A percentile compares a stretch with the other conserved stretches of the same genome.
phyloP scores from a whole-genome alignment of 2,113 vertebrate species.

The Channa argus region DNA sequence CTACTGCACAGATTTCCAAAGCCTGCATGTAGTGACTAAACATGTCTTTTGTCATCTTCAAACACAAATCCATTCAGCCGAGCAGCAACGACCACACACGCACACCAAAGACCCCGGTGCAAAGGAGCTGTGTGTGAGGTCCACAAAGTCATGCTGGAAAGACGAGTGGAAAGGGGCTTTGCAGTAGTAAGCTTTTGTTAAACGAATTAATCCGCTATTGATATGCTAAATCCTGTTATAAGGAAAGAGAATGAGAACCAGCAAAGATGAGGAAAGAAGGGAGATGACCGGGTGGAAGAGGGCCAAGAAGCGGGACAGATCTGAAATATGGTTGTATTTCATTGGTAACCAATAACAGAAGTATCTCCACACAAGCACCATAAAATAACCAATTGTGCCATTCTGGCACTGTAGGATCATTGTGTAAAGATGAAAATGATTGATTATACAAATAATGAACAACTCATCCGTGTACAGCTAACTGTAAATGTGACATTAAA shows the following conservation, averaged over 20 bases:
- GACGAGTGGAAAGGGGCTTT: conserved; percentile 80
- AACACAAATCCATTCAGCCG: conserved; percentile 63
- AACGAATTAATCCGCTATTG: conserved; percentile 79
- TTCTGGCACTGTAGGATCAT: conserved; percentile 18
- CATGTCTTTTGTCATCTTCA: conserved; percentile 73
- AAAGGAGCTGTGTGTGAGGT: conserved; percentile 78
- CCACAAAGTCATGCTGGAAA: conserved; percentile 76
- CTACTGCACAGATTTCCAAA: conserved; percentile 34
- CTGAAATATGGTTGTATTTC: conserved; percentile 52
- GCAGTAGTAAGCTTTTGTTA: conserved; percentile 80
- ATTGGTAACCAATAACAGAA: conserved; percentile 50
- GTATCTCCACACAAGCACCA: conserved; percentile 30
- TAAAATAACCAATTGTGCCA: conserved; percentile 22
- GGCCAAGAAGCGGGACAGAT: not conserved
- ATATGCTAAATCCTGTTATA: conserved; percentile 81
- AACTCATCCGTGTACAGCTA: conserved; percentile 5
- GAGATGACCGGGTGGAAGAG: conserved; percentile 3
- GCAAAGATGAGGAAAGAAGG: conserved; percentile 8
- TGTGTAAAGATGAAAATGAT: too few relatives aligned
- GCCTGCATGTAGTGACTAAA: conserved; percentile 63
- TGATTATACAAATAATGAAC: too few relatives aligned
- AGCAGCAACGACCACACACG: conserved; percentile 76
- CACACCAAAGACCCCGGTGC: conserved; percentile 66
- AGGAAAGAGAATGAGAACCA: conserved; percentile 57
- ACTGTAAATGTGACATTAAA: conserved; percentile 15